A percentile compares a stretch with the other conserved stretches of the same genome.
Evolutionary conservation across 1,140 invertebrate species (phyloP).

Genomic region (Heterodera carotae): DNA sequence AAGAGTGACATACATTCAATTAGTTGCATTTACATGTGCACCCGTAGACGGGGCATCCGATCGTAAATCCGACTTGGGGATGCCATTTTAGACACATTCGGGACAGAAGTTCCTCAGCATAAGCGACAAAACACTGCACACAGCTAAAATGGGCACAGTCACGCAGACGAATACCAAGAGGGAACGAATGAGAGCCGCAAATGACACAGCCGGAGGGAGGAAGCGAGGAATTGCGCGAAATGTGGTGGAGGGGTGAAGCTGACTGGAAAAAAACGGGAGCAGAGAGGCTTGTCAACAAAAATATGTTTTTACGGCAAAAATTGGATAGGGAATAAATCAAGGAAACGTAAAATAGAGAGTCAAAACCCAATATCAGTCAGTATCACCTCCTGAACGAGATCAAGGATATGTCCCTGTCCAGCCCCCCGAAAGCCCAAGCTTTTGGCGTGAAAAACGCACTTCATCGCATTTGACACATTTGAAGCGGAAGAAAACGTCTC

Average conservation of each 20-base stretch:
- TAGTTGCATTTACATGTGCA: slow-evolving; percentile 17
- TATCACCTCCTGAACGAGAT: too few species aligned
- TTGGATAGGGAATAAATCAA: too few species aligned
- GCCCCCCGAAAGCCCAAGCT: too few species aligned
- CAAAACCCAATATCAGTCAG: background rate
- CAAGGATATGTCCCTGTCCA: too few species aligned
- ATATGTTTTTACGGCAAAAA: background rate
- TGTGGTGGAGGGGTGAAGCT: slow-evolving; percentile 25
- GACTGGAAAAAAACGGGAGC: slow-evolving; percentile 22
- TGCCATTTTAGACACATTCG: slow-evolving; percentile 39
- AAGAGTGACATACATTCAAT: background rate
- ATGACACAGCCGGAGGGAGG: slow-evolving; percentile 37
- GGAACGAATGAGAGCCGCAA: slow-evolving; percentile 35
- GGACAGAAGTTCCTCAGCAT: slow-evolving; percentile 37
- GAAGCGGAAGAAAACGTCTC: slow-evolving; percentile 22
- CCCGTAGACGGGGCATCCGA: slow-evolving; percentile 40
- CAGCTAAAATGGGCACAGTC: slow-evolving; percentile 40
- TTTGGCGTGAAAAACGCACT: background rate
- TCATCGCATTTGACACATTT: slow-evolving; percentile 40
- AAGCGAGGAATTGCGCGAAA: slow-evolving; percentile 22
- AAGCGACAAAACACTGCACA: slow-evolving; percentile 41
- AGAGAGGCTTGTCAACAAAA: background rate
- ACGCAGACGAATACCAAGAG: slow-evolving; percentile 16
- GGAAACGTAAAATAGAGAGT: background rate
- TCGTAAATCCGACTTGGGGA: slow-evolving; percentile 36